Evolutionary conservation across 2,888 invertebrate genomes (phyloP).

Genomic region (Laspeyria flexula): DNA sequence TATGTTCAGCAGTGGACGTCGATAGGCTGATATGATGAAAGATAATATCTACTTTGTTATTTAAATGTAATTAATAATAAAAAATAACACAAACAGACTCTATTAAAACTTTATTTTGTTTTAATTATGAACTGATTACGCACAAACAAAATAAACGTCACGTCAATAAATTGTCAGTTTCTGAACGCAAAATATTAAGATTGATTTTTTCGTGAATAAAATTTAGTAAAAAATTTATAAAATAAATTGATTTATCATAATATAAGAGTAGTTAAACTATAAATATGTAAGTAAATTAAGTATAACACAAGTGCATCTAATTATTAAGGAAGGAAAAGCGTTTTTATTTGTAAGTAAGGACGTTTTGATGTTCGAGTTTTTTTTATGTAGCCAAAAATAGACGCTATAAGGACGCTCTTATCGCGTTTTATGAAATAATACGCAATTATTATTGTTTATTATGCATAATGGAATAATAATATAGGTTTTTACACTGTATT

Average conservation of each 20-base stretch:
- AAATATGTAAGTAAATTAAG: not conserved
- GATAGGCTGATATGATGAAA: too few relatives aligned
- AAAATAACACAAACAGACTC: too few relatives aligned
- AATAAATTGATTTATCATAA: not conserved
- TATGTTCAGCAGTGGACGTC: too few relatives aligned
- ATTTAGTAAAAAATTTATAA: not conserved
- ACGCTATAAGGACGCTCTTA: not conserved
- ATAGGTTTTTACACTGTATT: too few relatives aligned
- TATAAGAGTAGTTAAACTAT: not conserved
- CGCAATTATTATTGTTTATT: not conserved
- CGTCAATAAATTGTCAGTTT: conserved; percentile 1
- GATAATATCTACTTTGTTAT: too few relatives aligned
- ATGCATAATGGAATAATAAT: too few relatives aligned
- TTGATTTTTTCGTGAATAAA: conserved; percentile 24
- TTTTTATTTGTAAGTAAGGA: not conserved
- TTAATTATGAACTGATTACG: too few relatives aligned
- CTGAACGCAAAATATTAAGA: conserved; percentile 19
- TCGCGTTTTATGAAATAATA: not conserved
- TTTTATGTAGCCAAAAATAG: not conserved
- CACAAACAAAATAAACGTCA: too few relatives aligned
- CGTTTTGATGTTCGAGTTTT: not conserved
- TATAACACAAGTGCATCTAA: not conserved
- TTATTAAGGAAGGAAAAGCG: not conserved
- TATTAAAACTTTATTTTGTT: too few relatives aligned
- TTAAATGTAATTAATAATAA: too few relatives aligned